Base-by-base conservation (phyloP, 2,113 vertebrate genomes). In the Chitala chitala region DNA sequence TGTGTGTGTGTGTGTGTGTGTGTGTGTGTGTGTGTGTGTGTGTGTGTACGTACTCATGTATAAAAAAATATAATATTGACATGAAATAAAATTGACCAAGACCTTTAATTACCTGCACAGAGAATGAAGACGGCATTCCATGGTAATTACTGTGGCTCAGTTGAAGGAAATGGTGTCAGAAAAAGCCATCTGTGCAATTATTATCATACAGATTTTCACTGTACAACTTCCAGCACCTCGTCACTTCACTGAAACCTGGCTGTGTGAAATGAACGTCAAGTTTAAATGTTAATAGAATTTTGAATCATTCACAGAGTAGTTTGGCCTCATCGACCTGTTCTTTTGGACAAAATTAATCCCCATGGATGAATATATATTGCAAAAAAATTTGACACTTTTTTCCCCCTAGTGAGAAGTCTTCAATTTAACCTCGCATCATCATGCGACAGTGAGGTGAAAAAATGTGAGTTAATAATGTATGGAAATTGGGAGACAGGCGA, bases 221-320 rank as follows among this genome's bases (percentile, higher is more conserved):
- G 68, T 12, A 74, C 71, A 73, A 42, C 63, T 77, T 54, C 59
- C 68, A 72, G 59, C 73, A 74, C 78, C 73, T 74, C 76, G 75
- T 85, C 82, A 79, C 72, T 83, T 82, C 75, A 73, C 68, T 51
- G 78, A 77, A 73, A 63, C 80, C 61, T 77, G 63, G 76, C 87
- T 79, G 75, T 85, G 87, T 87, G 85, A 86, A 85, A 89, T 90
- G 87, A 90, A 88, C 89, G 88, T 91, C 84, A 90, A 76, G 89
- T 89, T 87, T 86, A 84, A 89, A 90, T 89, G 87, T 89, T 90
- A 90, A 90, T 91, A 85, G 85, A 89, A 87, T 86, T 81, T 78
- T 88, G 83, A 88, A 90, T 90, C 85, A 90, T 90, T 91, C 89
- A 90, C 78, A 48, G 50, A 80, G 76, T 80, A 81, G 82, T 90